These are phyloP conservation scores for Parauchenoglanis punctatus DNA, from an alignment of 2,797 vertebrate species.

Conservation along the genomic window DNA sequence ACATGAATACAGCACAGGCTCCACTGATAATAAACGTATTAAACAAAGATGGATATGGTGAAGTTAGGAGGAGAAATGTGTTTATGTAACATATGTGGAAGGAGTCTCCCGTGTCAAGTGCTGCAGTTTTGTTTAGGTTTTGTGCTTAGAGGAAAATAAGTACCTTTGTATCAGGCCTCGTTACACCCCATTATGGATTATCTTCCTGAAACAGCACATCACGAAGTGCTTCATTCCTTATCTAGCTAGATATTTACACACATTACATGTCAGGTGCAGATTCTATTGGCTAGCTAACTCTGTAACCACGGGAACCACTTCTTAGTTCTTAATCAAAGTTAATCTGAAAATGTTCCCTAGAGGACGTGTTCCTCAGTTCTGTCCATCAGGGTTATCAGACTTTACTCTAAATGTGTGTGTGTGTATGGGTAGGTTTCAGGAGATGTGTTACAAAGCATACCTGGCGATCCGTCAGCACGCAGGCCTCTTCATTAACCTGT, in stretches of 20 bases:
- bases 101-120: neutral
- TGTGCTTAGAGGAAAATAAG: neutral
- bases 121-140: neutral
- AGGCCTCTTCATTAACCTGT: slow-evolving; percentile 82
- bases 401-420: neutral
- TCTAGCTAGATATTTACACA: neutral
- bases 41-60: neutral
- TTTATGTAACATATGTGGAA: neutral
- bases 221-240: neutral
- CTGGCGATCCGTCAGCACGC: slow-evolving; percentile 80
- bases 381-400: neutral
- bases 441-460: slow-evolving; percentile 82
- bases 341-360: neutral
- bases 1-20: too few relatives aligned
- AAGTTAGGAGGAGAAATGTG: neutral
- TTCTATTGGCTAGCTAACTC: neutral
- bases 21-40: too few relatives aligned
- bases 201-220: neutral
- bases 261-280: neutral
- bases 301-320: neutral
- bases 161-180: neutral
- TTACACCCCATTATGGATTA: neutral
- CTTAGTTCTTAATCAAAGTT: neutral
- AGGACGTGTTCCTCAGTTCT: neutral
- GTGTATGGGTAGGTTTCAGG: slow-evolving; percentile 74